These are phyloP conservation scores for Sphaerophoria taeniata DNA, from an alignment of 2,888 invertebrate genomes.

Conservation along the genomic window DNA sequence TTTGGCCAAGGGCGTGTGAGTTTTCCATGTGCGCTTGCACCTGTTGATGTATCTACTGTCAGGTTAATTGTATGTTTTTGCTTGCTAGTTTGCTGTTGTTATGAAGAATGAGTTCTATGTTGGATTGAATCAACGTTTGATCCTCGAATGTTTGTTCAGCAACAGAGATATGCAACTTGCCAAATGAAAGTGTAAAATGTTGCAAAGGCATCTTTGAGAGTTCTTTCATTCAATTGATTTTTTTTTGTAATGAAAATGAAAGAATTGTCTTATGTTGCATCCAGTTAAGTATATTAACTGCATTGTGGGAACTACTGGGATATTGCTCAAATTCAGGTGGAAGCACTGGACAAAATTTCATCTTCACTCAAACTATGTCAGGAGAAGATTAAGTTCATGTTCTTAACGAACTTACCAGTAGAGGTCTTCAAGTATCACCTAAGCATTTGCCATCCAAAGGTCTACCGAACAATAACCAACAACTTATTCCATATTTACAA, in stretches of 20 bases:
- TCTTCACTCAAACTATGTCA: no score
- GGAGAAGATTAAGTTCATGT: no score
- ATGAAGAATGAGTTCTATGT: slow-evolving; percentile 13
- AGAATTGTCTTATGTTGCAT: no score
- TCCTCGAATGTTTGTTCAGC: slow-evolving; percentile 4
- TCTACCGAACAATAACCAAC: no score
- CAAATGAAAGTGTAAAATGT: slow-evolving; percentile 53
- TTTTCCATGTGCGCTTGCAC: slow-evolving; percentile 51
- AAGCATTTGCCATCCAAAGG: no score
- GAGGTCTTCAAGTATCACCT: no score
- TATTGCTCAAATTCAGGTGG: no score
- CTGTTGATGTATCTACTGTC: slow-evolving; percentile 40
- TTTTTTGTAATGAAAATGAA: slow-evolving; percentile 29
- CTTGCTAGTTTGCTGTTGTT: background rate
- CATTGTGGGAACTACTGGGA: no score
- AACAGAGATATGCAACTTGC: slow-evolving; percentile 37
- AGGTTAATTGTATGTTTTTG: slow-evolving; percentile 21
- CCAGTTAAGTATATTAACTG: no score
- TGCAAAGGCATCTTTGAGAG: slow-evolving; percentile 46
- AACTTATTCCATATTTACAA: background rate
- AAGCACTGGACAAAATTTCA: no score
- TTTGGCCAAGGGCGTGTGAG: slow-evolving; percentile 70
- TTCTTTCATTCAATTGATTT: slow-evolving; percentile 30
- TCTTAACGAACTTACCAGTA: no score
- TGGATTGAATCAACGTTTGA: slow-evolving; percentile 21